These are phyloP conservation scores for Grantiella picta DNA, from an alignment of 2,113 vertebrate genomes.

Conservation along the genomic window DNA sequence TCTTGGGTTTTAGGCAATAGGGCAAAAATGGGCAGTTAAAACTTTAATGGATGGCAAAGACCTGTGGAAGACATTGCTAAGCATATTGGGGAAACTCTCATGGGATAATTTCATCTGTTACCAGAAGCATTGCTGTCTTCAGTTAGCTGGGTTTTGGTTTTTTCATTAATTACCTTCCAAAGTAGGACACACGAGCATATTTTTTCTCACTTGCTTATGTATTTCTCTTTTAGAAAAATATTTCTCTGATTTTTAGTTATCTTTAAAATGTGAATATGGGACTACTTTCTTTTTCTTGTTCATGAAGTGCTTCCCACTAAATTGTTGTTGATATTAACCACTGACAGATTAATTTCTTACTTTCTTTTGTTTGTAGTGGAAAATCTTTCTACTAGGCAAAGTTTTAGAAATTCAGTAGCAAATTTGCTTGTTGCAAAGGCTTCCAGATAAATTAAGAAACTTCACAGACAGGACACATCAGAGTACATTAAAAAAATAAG, in stretches of 20 bases:
- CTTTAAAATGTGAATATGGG: not conserved
- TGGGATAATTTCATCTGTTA: not conserved
- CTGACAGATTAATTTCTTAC: not conserved
- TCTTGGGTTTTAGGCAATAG: not conserved
- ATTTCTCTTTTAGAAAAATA: not conserved
- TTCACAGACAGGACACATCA: not conserved
- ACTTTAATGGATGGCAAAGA: not conserved
- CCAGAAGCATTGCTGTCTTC: not conserved
- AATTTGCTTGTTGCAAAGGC: not conserved
- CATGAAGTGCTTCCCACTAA: not conserved
- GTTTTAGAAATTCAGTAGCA: not conserved
- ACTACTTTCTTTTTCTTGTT: not conserved
- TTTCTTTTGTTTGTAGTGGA: not conserved
- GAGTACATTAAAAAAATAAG: not conserved
- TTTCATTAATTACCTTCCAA: not conserved
- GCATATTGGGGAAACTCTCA: not conserved
- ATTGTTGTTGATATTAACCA: not conserved
- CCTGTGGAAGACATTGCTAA: not conserved
- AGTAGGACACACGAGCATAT: not conserved
- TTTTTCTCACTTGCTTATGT: not conserved
- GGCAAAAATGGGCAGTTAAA: not conserved
- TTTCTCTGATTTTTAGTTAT: not conserved
- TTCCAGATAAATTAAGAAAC: not conserved
- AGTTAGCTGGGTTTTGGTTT: not conserved
- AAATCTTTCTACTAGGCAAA: not conserved